Percentiles rank a stretch among this genome's conserved stretches.
phyloP scores from a whole-genome alignment of 2,888 invertebrate species.

The Hermodice carunculata region DNA sequence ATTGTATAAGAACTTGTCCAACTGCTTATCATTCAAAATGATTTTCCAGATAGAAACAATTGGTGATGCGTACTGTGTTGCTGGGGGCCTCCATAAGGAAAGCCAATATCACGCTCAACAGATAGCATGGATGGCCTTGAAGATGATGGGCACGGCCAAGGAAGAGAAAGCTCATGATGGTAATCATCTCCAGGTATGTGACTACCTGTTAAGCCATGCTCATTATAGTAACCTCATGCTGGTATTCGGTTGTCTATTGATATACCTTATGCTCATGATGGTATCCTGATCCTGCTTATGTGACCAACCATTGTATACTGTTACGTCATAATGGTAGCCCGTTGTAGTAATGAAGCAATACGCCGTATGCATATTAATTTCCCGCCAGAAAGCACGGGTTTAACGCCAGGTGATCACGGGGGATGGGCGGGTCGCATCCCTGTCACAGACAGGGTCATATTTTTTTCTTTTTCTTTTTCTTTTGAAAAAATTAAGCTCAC shows the following conservation, averaged over 20 bases:
- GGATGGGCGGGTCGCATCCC: no score
- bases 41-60: conserved; percentile 88
- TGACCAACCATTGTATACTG: no score
- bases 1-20: no score
- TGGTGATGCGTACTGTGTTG: conserved; percentile 96
- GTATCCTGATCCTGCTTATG: no score
- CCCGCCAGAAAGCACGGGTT: not conserved
- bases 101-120: conserved; percentile 92
- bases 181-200: conserved; percentile 86
- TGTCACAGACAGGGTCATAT: no score
- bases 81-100: conserved; percentile 89
- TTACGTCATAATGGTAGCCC: not conserved
- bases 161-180: conserved; percentile 92
- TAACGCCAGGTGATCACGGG: no score
- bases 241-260: no score
- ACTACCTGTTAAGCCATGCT: not conserved
- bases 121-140: conserved; percentile 96
- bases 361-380: not conserved
- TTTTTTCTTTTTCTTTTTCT: no score
- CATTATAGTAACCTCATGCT: no score
- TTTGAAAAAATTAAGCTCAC: no score
- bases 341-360: not conserved
- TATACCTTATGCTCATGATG: no score
- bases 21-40: no score
- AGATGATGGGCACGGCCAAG: conserved; percentile 92